Evolutionary conservation across 1,140 invertebrate species (phyloP).

Genomic region (Megalonaias nervosa): DNA sequence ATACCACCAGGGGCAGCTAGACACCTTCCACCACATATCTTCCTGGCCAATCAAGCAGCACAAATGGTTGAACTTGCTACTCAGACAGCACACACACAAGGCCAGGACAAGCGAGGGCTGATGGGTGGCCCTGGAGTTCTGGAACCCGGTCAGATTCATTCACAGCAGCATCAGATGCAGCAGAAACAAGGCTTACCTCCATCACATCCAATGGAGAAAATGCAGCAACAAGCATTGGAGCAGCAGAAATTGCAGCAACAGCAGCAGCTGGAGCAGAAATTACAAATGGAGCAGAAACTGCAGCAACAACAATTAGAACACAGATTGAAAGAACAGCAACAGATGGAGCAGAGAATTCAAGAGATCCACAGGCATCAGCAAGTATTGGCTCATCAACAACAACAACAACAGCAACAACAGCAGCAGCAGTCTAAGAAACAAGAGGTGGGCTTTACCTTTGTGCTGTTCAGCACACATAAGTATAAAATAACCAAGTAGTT

Average conservation of each 20-base stretch:
- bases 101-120: too few relatives aligned
- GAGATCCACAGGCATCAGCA: neutral
- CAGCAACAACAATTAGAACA: conserved; percentile 28
- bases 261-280: conserved; percentile 45
- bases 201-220: conserved; percentile 22
- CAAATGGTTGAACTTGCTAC: too few relatives aligned
- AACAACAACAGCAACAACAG: conserved; percentile 42
- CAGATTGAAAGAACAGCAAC: conserved; percentile 9
- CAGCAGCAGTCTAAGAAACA: conserved; percentile 39
- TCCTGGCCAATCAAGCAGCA: too few relatives aligned
- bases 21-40: too few relatives aligned
- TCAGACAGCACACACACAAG: too few relatives aligned
- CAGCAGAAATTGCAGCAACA: conserved; percentile 46
- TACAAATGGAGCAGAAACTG: conserved; percentile 41
- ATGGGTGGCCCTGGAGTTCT: too few relatives aligned
- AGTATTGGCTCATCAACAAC: conserved; percentile 26
- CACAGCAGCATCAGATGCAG: too few relatives aligned
- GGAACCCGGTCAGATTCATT: too few relatives aligned
- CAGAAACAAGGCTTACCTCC: too few relatives aligned
- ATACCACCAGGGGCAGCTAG: too few relatives aligned
- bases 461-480: too few relatives aligned
- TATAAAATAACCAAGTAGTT: too few relatives aligned
- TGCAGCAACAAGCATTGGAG: conserved; percentile 38
- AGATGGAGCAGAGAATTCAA: conserved; percentile 22
- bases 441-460: neutral